These are phyloP conservation scores for Platysteira castanea DNA, from an alignment of 2,113 vertebrate species.

Conservation along the genomic window DNA sequence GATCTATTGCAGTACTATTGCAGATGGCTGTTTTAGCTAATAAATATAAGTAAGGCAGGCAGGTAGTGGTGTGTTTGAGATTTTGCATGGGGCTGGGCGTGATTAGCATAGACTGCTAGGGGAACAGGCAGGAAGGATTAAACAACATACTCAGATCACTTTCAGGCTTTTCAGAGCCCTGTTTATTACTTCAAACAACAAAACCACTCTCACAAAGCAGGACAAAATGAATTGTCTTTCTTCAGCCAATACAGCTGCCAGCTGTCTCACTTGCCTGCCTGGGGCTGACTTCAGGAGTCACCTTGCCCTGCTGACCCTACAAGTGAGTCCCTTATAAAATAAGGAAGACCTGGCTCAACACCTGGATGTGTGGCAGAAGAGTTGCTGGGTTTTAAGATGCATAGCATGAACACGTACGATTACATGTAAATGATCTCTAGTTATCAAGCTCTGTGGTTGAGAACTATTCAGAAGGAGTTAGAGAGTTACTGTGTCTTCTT, in stretches of 20 bases:
- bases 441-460: neutral
- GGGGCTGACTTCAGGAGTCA: neutral
- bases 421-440: neutral
- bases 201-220: neutral
- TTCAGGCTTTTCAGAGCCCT: neutral
- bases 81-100: neutral
- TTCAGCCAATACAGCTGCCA: neutral
- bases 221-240: neutral
- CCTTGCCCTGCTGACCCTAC: neutral
- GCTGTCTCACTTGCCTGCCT: neutral
- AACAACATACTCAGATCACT: neutral
- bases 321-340: neutral
- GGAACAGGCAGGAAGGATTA: neutral
- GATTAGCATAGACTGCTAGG: neutral
- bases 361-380: neutral
- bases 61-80: neutral
- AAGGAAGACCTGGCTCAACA: neutral
- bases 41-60: neutral
- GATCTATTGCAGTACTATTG: neutral
- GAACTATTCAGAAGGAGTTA: neutral
- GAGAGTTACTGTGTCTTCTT: neutral
- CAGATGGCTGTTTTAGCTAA: neutral
- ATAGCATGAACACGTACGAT: neutral
- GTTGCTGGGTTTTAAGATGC: neutral
- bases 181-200: neutral